Evolutionary conservation across 2,113 vertebrate genomes (phyloP).

Genomic region (Puntigrus tetrazona): DNA sequence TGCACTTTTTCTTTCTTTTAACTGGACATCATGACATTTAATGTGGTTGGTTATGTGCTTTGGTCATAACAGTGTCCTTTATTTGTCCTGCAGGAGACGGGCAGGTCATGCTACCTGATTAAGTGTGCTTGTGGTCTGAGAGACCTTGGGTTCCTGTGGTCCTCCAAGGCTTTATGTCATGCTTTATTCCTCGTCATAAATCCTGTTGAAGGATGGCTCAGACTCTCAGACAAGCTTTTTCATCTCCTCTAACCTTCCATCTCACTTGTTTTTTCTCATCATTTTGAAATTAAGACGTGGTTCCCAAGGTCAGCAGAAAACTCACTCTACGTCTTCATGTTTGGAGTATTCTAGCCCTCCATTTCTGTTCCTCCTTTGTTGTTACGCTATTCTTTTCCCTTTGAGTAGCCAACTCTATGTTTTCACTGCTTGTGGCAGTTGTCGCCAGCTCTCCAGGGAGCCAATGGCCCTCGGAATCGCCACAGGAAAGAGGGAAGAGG

Average conservation of each 20-base stretch:
- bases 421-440: conserved; percentile 52
- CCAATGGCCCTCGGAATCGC: conserved; percentile 56
- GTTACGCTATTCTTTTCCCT: conserved; percentile 53
- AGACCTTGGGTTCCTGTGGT: conserved; percentile 51
- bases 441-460: conserved; percentile 48
- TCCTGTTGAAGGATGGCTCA: conserved; percentile 59
- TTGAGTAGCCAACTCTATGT: conserved; percentile 63
- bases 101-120: conserved; percentile 50
- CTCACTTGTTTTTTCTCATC: conserved; percentile 29
- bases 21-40: not conserved
- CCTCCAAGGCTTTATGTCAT: conserved; percentile 62
- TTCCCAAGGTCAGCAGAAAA: conserved; percentile 62
- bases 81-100: conserved; percentile 32
- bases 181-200: conserved; percentile 66
- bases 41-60: not conserved
- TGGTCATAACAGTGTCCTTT: conserved; percentile 7
- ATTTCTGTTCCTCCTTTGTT: conserved; percentile 48
- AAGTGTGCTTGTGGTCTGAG: conserved; percentile 50
- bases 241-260: conserved; percentile 48
- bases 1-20: not conserved
- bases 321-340: conserved; percentile 13
- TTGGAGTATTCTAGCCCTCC: conserved; percentile 11
- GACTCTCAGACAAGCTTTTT: conserved; percentile 53
- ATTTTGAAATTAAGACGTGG: conserved; percentile 52
- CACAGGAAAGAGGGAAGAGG: conserved; percentile 48